Evolutionary conservation across 2,113 vertebrate genomes (phyloP).

Genomic region (Ailurus styani): DNA sequence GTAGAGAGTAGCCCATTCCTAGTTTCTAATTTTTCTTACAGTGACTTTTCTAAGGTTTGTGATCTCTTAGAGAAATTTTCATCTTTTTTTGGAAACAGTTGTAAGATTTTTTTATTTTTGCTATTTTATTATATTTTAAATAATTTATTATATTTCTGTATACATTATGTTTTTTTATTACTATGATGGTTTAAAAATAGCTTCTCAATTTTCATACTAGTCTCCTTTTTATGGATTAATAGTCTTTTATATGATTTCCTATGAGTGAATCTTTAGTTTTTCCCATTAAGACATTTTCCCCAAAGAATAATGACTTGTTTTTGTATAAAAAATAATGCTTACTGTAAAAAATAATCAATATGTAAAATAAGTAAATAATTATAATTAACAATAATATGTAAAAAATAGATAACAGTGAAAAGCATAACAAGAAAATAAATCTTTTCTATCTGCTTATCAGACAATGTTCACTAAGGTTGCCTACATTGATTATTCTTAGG

Average conservation of each 20-base stretch:
- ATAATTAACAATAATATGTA: not conserved
- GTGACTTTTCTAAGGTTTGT: not conserved
- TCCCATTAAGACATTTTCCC: not conserved
- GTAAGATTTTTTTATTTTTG: not conserved
- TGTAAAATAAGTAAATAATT: not conserved
- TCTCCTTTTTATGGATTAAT: not conserved
- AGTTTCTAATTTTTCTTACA: not conserved
- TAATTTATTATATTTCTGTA: not conserved
- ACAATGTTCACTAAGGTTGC: not conserved
- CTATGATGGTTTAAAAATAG: not conserved
- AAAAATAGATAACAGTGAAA: not conserved
- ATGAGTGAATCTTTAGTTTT: not conserved
- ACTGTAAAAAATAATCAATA: not conserved
- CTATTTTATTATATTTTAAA: not conserved
- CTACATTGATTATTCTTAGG: not conserved
- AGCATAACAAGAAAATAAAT: not conserved
- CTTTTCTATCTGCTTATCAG: not conserved
- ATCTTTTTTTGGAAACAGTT: not conserved
- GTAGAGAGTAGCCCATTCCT: not conserved
- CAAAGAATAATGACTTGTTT: not conserved
- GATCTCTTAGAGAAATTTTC: not conserved
- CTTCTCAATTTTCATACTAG: not conserved
- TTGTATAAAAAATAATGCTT: not conserved
- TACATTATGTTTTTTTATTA: not conserved
- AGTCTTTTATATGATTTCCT: not conserved